These are phyloP conservation scores for Apamea crenata DNA, from an alignment of 2,888 invertebrate genomes.

Conservation along the genomic window DNA sequence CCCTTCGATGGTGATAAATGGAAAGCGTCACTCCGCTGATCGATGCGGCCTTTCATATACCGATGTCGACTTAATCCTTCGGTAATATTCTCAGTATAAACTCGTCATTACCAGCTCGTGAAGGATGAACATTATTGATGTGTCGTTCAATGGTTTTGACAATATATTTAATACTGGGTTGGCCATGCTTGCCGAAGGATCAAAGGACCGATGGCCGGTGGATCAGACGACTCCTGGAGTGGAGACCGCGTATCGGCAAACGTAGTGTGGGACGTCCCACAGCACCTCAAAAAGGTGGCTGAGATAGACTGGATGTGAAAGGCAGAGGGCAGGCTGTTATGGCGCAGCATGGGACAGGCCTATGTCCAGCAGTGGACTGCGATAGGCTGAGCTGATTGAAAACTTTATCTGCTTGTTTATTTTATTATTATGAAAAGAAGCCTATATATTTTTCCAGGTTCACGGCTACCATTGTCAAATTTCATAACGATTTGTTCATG, in stretches of 20 bases:
- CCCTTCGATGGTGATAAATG: constrained; percentile 86
- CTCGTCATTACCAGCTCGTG: constrained; percentile 41
- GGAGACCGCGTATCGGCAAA: neutral
- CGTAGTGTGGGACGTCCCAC: neutral
- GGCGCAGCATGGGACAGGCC: neutral
- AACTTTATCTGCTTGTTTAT: too few species aligned
- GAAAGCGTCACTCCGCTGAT: constrained; percentile 79
- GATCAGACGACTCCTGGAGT: neutral
- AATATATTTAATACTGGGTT: constrained; percentile 2
- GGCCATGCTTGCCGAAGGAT: neutral
- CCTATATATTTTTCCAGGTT: neutral
- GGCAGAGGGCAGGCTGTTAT: neutral
- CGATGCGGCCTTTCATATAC: constrained; percentile 75
- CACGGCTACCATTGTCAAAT: neutral
- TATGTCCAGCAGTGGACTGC: neutral
- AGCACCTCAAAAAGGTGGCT: neutral
- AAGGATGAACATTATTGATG: constrained; percentile 26
- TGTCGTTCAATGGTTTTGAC: constrained; percentile 5
- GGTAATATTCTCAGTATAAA: constrained; percentile 53
- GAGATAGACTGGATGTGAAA: neutral
- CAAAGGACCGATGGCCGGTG: neutral
- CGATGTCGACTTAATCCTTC: constrained; percentile 64
- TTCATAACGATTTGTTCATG: neutral
- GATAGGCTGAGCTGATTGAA: too few species aligned
- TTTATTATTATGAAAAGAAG: too few species aligned